Percentiles rank a stretch among this genome's conserved stretches.
Evolutionary conservation across 2,113 vertebrate species (phyloP).

Genomic region (Dascyllus trimaculatus): DNA sequence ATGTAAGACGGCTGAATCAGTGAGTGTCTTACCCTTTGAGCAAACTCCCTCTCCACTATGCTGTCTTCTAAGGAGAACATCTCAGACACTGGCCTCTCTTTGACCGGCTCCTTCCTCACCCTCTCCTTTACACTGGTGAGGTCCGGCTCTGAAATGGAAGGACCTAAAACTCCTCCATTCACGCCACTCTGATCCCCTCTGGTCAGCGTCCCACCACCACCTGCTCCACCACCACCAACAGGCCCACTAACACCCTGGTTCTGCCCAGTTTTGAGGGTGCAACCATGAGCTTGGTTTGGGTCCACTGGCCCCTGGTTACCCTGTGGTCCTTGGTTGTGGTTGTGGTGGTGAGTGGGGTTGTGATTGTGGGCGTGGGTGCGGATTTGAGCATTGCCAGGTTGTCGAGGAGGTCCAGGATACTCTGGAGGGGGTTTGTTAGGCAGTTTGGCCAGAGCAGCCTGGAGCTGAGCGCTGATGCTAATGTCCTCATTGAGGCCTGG

Average conservation of each 20-base stretch:
- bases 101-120: slow-evolving; percentile 94
- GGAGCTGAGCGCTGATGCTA: slow-evolving; percentile 93
- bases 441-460: slow-evolving; percentile 94
- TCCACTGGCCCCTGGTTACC: slow-evolving; percentile 82
- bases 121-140: slow-evolving; percentile 96
- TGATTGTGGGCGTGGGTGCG: slow-evolving; percentile 76
- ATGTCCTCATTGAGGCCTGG: slow-evolving; percentile 90
- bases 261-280: slow-evolving; percentile 79
- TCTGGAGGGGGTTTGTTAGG: slow-evolving; percentile 97
- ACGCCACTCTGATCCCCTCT: slow-evolving; percentile 88
- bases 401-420: slow-evolving; percentile 92
- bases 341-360: slow-evolving; percentile 78
- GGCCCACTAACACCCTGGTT: slow-evolving; percentile 72
- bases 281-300: slow-evolving; percentile 76
- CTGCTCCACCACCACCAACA: slow-evolving; percentile 37
- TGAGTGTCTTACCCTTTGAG: slow-evolving; percentile 94
- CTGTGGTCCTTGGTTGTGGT: slow-evolving; percentile 79
- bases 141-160: slow-evolving; percentile 96
- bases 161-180: slow-evolving; percentile 91
- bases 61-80: slow-evolving; percentile 98
- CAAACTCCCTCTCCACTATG: slow-evolving; percentile 96
- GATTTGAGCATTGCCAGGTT: slow-evolving; percentile 86
- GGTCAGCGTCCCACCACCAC: slow-evolving; percentile 82
- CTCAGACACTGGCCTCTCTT: slow-evolving; percentile 96
- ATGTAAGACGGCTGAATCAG: neutral